These are phyloP conservation scores for Haliaeetus leucogaster DNA, from an alignment of 2,113 vertebrate species.

Conservation along the genomic window DNA sequence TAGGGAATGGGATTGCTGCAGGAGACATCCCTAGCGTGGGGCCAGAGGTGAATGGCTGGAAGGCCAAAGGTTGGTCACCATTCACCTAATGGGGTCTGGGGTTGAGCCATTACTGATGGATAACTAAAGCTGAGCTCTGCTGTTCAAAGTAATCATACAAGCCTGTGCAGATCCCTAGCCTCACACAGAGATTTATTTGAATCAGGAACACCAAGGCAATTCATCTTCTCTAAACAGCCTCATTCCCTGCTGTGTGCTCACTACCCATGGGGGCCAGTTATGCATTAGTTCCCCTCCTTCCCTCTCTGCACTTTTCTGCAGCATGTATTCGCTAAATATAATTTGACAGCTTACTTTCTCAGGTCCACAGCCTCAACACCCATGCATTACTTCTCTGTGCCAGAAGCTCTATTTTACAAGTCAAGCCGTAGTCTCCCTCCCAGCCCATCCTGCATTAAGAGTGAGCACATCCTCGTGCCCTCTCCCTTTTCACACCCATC, in stretches of 20 bases:
- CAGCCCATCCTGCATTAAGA: not conserved
- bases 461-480: not conserved
- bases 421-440: not conserved
- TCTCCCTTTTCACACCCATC: not conserved
- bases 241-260: not conserved
- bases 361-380: conserved; percentile 18
- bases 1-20: not conserved
- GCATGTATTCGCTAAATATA: not conserved
- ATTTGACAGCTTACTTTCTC: conserved; percentile 34
- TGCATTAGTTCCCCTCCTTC: not conserved
- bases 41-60: not conserved
- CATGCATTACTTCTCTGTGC: not conserved
- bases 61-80: not conserved
- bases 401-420: conserved; percentile 29
- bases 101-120: not conserved
- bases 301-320: not conserved
- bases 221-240: conserved; percentile 4
- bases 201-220: conserved; percentile 3
- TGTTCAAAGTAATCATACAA: not conserved
- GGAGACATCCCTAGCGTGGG: not conserved
- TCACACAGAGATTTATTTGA: not conserved
- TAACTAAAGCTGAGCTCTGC: not conserved
- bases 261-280: not conserved
- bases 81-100: not conserved
- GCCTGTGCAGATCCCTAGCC: not conserved